A percentile compares a stretch with the other conserved stretches of the same genome.
These are phyloP conservation scores for Samia ricini DNA, from an alignment of 1,140 invertebrate species.

Conservation along the genomic window DNA sequence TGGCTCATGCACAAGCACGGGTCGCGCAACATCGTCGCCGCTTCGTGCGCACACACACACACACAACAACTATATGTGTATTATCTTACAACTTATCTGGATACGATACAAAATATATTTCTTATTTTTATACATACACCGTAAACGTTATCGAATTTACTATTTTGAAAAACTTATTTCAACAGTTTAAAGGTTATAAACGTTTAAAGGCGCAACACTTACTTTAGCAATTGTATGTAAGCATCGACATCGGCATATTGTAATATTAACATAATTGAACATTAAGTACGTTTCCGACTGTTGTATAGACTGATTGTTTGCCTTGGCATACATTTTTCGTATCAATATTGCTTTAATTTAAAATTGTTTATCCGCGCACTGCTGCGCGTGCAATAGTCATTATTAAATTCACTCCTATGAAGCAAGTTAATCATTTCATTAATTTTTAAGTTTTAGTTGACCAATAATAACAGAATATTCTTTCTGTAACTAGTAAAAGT, in stretches of 20 bases:
- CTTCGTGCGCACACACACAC: constrained; percentile 1
- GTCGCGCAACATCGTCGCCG: constrained; percentile 24
- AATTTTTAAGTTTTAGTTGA: no score
- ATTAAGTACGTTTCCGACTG: constrained; percentile 58
- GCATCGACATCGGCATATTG: constrained; percentile 21
- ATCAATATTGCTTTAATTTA: constrained; percentile 39
- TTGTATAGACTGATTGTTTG: constrained; percentile 36
- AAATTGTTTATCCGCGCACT: constrained; percentile 9
- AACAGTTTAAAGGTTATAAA: not conserved
- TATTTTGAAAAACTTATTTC: not conserved
- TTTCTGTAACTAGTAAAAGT: no score
- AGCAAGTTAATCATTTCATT: constrained; percentile 4
- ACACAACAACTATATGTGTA: not conserved
- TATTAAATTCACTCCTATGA: constrained; percentile 3
- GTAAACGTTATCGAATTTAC: not conserved
- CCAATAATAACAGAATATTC: no score
- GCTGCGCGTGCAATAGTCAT: not conserved
- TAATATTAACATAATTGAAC: constrained; percentile 47
- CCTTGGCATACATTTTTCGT: constrained; percentile 59
- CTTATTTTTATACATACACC: not conserved
- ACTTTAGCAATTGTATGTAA: constrained; percentile 30
- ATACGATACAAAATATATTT: not conserved
- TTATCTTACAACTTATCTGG: not conserved
- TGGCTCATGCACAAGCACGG: constrained; percentile 40
- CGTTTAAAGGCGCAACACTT: constrained; percentile 8